phyloP scores from a whole-genome alignment of 2,797 vertebrate species.

The Scolopax rusticola region DNA sequence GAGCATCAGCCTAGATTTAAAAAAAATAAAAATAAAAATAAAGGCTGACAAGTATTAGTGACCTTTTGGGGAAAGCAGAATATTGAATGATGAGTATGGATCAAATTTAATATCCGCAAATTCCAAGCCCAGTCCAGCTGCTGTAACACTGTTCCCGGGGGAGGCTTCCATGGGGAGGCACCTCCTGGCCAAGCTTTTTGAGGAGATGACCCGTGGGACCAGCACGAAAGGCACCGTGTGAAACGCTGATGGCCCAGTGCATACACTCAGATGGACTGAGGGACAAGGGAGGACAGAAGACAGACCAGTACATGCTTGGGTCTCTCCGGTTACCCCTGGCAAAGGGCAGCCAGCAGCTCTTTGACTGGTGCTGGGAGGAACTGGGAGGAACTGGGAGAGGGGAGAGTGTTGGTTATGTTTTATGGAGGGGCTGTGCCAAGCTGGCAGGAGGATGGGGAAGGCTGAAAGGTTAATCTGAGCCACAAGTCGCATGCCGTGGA shows the following conservation, averaged over 20 bases:
- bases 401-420: not conserved
- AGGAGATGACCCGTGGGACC: not conserved
- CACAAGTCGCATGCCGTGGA: constrained; percentile 81
- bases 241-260: constrained; percentile 29
- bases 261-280: not conserved
- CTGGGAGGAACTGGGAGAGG: not conserved
- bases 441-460: not conserved
- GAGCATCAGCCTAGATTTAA: constrained; percentile 16
- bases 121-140: constrained; percentile 27
- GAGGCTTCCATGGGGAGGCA: not conserved
- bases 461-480: constrained; percentile 73
- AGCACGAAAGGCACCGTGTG: constrained; percentile 75
- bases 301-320: not conserved
- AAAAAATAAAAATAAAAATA: not conserved
- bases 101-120: not conserved
- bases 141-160: not conserved
- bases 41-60: constrained; percentile 22
- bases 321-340: not conserved
- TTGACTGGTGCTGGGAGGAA: not conserved
- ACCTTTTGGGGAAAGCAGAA: not conserved
- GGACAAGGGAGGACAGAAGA: not conserved
- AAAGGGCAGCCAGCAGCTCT: not conserved
- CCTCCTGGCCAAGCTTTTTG: not conserved
- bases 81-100: not conserved
- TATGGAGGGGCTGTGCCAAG: not conserved